Conservation (phyloP, 2,113 vertebrate genomes). For the Nibea albiflora region DNA sequence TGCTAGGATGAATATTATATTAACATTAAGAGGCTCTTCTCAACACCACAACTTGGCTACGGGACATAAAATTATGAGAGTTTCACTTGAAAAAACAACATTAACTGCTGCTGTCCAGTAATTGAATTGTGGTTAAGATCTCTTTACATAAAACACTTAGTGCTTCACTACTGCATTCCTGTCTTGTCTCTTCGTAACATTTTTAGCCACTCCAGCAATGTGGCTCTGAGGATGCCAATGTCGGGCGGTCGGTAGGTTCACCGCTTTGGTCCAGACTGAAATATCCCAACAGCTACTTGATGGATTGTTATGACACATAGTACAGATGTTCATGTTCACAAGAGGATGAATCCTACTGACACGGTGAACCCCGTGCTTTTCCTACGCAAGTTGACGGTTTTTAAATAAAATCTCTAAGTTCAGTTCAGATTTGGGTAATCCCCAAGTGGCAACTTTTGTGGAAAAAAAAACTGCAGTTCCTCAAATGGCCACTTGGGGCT, state of each 20-base stretch:
- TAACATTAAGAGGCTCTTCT: slow-evolving; percentile 51
- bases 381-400: neutral
- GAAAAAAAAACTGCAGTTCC: no score
- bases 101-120: slow-evolving; percentile 34
- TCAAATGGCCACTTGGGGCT: no score
- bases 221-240: neutral
- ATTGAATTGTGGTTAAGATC: slow-evolving; percentile 56
- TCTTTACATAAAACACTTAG: slow-evolving; percentile 35
- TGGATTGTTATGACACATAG: neutral
- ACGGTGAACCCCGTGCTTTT: neutral
- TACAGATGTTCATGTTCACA: neutral
- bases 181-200: neutral
- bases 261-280: neutral
- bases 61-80: slow-evolving; percentile 26
- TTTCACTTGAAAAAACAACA: slow-evolving; percentile 42
- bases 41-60: slow-evolving; percentile 41
- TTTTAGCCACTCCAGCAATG: neutral
- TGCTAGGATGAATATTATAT: slow-evolving; percentile 50
- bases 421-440: neutral
- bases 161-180: slow-evolving; percentile 5
- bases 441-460: no score
- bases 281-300: neutral
- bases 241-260: neutral
- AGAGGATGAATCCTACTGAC: neutral
- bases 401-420: neutral